phyloP scores from a whole-genome alignment of 1,140 invertebrate species.

The Neuroterus valhalla region DNA sequence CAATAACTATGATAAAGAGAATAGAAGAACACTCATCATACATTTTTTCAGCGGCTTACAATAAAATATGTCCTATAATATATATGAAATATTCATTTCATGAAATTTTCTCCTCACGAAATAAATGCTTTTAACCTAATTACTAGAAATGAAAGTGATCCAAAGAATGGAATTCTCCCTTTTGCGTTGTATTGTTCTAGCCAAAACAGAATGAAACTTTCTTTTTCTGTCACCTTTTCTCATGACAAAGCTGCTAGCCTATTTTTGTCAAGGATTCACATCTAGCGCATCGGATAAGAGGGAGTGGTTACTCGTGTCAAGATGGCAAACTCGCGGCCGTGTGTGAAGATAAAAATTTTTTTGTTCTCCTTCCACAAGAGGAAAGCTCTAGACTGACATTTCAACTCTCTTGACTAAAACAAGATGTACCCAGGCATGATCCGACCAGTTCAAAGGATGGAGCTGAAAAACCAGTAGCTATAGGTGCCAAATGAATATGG shows the following conservation, averaged over 20 bases:
- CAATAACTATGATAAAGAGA: no score
- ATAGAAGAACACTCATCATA: no score
- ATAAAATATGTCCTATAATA: no score
- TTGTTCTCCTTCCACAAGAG: conserved; percentile 40
- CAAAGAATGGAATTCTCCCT: neutral
- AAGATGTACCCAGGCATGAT: conserved; percentile 40
- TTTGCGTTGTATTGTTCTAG: conserved; percentile 31
- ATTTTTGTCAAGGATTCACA: conserved; percentile 54
- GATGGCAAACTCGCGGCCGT: conserved; percentile 39
- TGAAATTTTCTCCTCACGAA: no score
- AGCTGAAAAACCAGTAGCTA: conserved; percentile 9
- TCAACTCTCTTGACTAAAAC: conserved; percentile 38
- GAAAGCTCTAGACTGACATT: conserved; percentile 40
- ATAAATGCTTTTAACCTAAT: no score
- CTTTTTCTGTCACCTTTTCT: conserved; percentile 24
- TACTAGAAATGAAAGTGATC: conserved; percentile 20
- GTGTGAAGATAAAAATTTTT: conserved; percentile 46
- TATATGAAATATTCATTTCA: no score
- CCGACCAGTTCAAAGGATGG: conserved; percentile 44
- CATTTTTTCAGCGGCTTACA: no score
- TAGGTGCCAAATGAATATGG: conserved; percentile 18
- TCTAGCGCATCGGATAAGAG: conserved; percentile 38
- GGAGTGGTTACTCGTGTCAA: conserved; percentile 47
- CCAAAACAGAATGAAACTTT: conserved; percentile 29
- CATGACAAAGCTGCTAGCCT: conserved; percentile 47